These are phyloP conservation scores for Aratinga solstitialis DNA, from an alignment of 2,797 vertebrate genomes.

Conservation along the genomic window DNA sequence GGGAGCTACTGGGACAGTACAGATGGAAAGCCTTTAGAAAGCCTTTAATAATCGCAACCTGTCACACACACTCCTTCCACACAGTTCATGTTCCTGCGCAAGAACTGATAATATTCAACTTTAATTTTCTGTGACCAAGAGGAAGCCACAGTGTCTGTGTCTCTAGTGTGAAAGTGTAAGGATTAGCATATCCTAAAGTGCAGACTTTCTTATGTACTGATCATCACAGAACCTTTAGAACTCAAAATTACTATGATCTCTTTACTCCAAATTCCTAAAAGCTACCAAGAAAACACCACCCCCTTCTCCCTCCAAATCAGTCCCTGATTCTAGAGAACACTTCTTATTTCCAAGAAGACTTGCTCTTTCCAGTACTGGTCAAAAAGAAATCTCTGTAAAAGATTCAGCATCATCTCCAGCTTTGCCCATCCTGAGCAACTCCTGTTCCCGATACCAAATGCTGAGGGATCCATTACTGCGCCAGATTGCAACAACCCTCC, in stretches of 20 bases:
- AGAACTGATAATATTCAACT: not conserved
- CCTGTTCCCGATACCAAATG: not conserved
- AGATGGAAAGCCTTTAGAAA: not conserved
- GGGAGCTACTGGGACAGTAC: not conserved
- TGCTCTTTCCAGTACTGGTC: not conserved
- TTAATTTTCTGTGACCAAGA: not conserved
- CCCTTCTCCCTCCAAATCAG: not conserved
- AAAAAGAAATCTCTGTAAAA: not conserved
- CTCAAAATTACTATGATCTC: not conserved
- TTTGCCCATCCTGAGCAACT: not conserved
- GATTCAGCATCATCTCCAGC: not conserved
- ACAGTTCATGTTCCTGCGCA: not conserved
- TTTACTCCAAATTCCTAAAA: not conserved
- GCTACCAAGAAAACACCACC: not conserved
- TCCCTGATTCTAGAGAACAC: not conserved
- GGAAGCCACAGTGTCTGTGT: not conserved
- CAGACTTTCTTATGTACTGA: not conserved
- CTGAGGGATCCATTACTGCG: rapidly evolving
- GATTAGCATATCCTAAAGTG: not conserved
- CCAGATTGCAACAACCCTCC: not conserved
- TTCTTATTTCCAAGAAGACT: not conserved
- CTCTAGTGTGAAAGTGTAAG: not conserved
- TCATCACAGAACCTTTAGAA: not conserved
- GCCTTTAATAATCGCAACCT: not conserved
- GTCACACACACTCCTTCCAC: not conserved